Evolutionary conservation across 2,888 invertebrate genomes (phyloP).

Genomic region (Galeruca laticollis): DNA sequence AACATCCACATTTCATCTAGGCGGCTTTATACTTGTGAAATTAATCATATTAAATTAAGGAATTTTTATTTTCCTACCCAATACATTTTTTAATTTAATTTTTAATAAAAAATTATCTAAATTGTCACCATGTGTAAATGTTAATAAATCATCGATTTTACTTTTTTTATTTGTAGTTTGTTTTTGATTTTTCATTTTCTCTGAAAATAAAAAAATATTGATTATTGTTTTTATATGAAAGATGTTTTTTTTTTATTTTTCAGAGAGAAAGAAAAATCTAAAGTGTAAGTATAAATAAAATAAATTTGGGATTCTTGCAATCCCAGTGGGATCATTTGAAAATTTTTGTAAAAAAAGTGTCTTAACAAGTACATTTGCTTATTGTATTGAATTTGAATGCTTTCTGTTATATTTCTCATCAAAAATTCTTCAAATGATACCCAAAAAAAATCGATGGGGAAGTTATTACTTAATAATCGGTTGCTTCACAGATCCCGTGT

Average conservation of each 20-base stretch:
- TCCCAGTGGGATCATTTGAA: not conserved
- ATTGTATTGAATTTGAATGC: not conserved
- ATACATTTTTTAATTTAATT: too few relatives aligned
- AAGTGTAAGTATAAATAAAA: conserved; percentile 18
- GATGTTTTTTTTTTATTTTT: conserved; percentile 15
- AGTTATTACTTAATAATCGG: not conserved
- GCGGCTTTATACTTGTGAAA: too few relatives aligned
- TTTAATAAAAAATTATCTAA: too few relatives aligned
- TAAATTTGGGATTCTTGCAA: not conserved
- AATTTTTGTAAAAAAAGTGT: not conserved
- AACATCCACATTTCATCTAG: too few relatives aligned
- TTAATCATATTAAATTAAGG: too few relatives aligned
- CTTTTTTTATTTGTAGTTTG: not conserved
- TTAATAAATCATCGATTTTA: too few relatives aligned
- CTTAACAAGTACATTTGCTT: too few relatives aligned
- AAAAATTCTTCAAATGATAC: not conserved
- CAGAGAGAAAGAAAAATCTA: conserved; percentile 25
- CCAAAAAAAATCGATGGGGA: not conserved
- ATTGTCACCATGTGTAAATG: too few relatives aligned
- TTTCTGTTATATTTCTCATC: not conserved
- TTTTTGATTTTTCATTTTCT: conserved; percentile 21
- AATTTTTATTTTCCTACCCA: too few relatives aligned
- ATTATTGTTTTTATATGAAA: not conserved
- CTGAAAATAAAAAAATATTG: conserved; percentile 8
- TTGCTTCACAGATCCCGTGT: conserved; percentile 31